Conservation (phyloP, 2,113 vertebrate species). For the Scatophagus argus region DNA sequence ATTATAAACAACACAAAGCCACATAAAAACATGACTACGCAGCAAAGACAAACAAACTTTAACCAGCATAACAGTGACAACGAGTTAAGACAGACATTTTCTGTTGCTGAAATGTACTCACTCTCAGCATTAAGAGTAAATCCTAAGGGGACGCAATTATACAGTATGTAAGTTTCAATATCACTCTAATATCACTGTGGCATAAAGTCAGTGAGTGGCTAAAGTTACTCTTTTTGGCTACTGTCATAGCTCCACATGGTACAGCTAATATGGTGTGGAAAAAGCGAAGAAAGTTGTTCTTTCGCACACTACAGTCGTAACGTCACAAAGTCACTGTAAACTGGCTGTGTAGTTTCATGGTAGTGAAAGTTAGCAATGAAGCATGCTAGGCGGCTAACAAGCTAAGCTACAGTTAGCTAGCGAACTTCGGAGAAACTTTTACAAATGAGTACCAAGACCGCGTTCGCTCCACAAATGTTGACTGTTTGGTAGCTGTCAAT, state of each 20-base stretch:
- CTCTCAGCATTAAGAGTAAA: not conserved
- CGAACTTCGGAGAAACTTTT: conserved; percentile 70
- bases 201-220: not conserved
- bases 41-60: not conserved
- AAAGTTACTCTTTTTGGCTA: not conserved
- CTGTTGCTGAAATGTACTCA: not conserved
- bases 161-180: not conserved
- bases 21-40: not conserved
- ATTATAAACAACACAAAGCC: not conserved
- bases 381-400: conserved; percentile 63
- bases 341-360: not conserved
- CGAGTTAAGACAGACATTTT: not conserved
- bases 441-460: not conserved
- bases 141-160: not conserved
- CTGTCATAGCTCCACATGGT: not conserved
- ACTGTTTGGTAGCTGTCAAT: accelerated
- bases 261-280: not conserved
- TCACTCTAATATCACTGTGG: not conserved
- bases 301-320: too few relatives aligned
- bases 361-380: conserved; percentile 46
- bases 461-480: not conserved
- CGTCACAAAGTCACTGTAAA: not conserved
- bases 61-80: not conserved
- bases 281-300: not conserved
- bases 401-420: conserved; percentile 62